Evolutionary conservation across 2,888 invertebrate species (phyloP).

Genomic region (Mythimna ferrago): DNA sequence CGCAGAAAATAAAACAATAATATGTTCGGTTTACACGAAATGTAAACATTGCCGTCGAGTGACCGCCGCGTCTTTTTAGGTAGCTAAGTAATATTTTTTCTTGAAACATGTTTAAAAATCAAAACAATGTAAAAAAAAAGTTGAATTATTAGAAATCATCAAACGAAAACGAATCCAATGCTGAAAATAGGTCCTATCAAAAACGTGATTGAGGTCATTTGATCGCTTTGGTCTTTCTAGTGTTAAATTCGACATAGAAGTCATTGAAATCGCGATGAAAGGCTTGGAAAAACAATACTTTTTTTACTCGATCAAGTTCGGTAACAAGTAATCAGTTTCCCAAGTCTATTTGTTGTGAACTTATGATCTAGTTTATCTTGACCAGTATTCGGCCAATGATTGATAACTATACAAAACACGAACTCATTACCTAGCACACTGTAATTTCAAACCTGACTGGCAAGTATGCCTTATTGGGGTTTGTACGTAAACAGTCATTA

Average conservation of each 20-base stretch:
- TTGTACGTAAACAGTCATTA: conserved; percentile 62
- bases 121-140: no score
- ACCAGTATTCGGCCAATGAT: conserved; percentile 27
- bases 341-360: conserved; percentile 1
- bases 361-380: conserved; percentile 31
- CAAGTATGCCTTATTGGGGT: conserved; percentile 58
- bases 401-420: conserved; percentile 48
- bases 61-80: no score
- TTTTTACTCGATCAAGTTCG: neutral
- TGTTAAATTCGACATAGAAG: neutral
- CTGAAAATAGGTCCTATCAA: no score
- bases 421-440: conserved; percentile 41
- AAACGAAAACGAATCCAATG: no score
- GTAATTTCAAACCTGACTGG: conserved; percentile 54
- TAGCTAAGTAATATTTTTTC: no score
- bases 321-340: conserved; percentile 4
- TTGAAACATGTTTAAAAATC: no score
- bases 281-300: conserved; percentile 1
- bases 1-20: no score
- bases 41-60: no score
- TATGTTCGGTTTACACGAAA: no score
- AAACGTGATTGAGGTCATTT: no score
- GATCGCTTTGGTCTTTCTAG: no score
- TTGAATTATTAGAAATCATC: no score
- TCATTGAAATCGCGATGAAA: neutral